Conservation (phyloP, 2,888 invertebrate species). For the Melieria crassipennis region DNA sequence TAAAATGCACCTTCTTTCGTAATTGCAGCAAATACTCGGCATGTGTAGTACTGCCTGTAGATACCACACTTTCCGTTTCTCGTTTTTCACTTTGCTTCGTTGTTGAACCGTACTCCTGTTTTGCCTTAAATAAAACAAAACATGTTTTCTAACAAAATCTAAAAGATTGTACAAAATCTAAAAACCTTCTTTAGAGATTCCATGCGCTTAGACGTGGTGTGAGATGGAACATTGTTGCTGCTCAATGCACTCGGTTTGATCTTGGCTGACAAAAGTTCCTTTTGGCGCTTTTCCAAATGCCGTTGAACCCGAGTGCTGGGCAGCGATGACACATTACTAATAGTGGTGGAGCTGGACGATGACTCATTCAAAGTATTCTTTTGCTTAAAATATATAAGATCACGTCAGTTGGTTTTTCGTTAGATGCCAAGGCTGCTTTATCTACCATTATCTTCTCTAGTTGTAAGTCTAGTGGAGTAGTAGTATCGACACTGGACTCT, state of each 20-base stretch:
- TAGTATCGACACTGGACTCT: background rate
- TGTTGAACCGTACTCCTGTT: background rate
- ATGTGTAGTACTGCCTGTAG: background rate
- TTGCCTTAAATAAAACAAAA: background rate
- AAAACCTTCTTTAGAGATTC: constrained; percentile 15
- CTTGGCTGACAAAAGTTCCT: background rate
- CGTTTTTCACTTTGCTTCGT: background rate
- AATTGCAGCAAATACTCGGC: constrained; percentile 19
- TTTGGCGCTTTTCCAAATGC: constrained; percentile 13
- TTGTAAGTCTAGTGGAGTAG: background rate
- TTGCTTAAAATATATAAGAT: background rate
- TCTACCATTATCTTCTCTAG: background rate
- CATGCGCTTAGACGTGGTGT: constrained; percentile 17
- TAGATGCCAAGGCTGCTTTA: background rate
- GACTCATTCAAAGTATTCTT: background rate
- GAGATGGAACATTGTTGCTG: constrained; percentile 1
- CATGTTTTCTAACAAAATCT: too few relatives aligned
- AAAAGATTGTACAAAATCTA: background rate
- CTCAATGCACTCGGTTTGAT: background rate
- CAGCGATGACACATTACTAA: background rate
- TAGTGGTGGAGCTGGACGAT: constrained; percentile 1
- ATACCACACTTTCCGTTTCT: background rate
- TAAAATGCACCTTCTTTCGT: constrained; percentile 31
- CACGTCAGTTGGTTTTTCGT: too few relatives aligned
- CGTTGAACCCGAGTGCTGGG: constrained; percentile 6